Evolutionary conservation across 2,888 invertebrate genomes (phyloP), one percentile per base, ranked within the genome.

Genomic region (Agonopterix subpropinquella): DNA sequence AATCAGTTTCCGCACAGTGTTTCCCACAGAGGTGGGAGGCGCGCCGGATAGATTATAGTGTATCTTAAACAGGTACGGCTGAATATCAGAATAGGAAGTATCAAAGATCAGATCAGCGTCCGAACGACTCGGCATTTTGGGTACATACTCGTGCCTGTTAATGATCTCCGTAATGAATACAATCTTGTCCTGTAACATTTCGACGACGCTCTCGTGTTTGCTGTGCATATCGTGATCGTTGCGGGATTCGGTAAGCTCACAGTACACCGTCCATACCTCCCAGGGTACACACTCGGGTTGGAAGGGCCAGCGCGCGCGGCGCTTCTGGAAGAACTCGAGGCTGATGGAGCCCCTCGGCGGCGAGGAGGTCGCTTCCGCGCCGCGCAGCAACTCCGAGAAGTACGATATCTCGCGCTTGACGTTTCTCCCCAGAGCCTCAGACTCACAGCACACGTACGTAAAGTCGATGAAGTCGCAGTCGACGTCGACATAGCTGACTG

Each of bases 381-480:
- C 92, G 18, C 96, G 91, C 44, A 96, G 77, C 45, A 93, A 91
- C 67, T 95, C 93, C 11, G 95, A 95, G 74, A 96, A 96, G 50
- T 91, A 89, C 13, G 93, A 93, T 53, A 96, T 94, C 73, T 93
- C 95, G 53, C 90, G 92, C 74, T 92, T 95, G 61, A 94, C 90
- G 58, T 89, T 92, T 64, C 91, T 92, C 55, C 93, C 93, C 43
- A 96, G 89, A 47, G 89, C 89, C n/a, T 92, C 91, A 36, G 97
- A 98, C 57, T 96, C 94, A 85, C 97, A 97, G 78, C 97, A 95
- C 28, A 97, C 98, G 85, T 99, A 99, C 7, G 98, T 98, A 77
- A 98, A 94, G 85, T 99, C 98, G 67, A 99, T 95, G 77, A 97
- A 98, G 82, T 99, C 97, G 89, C 99, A 99, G 82, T 98, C 97